phyloP scores from a whole-genome alignment of 2,888 invertebrate genomes.

The Cosmia pyralina region DNA sequence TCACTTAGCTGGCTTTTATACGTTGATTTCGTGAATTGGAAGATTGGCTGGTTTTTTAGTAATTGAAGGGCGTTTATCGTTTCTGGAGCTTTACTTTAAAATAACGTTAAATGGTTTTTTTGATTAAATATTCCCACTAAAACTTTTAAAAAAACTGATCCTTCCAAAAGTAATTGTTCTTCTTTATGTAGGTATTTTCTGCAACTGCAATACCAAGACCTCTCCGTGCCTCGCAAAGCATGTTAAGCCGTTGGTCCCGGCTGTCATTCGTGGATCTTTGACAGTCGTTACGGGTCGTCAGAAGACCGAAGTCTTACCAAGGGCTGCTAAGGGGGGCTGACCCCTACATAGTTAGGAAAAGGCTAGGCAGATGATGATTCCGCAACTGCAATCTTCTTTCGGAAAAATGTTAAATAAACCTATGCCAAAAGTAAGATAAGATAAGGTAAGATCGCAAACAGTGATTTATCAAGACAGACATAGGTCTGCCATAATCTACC shows the following conservation, averaged over 20 bases:
- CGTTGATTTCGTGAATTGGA: conserved; percentile 47
- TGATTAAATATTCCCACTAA: background rate
- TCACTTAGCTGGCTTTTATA: conserved; percentile 54
- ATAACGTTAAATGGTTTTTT: no score
- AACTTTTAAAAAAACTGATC: background rate
- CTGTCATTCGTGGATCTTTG: no score
- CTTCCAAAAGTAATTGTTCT: background rate
- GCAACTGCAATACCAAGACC: background rate
- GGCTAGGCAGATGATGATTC: no score
- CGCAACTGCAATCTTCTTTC: no score
- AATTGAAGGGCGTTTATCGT: conserved; percentile 40
- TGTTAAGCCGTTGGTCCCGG: no score
- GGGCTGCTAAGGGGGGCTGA: no score
- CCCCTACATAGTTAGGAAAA: no score
- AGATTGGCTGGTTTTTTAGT: conserved; percentile 40
- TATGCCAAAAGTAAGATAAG: no score
- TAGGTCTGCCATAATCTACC: background rate
- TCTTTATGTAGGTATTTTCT: background rate
- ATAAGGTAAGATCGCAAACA: background rate
- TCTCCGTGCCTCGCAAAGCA: no score
- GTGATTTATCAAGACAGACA: background rate
- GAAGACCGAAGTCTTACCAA: no score
- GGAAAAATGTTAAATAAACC: no score
- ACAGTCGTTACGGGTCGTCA: no score
- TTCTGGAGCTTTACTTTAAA: conserved; percentile 1